phyloP scores from a whole-genome alignment of 2,797 vertebrate species.

The Myotis myotis region DNA sequence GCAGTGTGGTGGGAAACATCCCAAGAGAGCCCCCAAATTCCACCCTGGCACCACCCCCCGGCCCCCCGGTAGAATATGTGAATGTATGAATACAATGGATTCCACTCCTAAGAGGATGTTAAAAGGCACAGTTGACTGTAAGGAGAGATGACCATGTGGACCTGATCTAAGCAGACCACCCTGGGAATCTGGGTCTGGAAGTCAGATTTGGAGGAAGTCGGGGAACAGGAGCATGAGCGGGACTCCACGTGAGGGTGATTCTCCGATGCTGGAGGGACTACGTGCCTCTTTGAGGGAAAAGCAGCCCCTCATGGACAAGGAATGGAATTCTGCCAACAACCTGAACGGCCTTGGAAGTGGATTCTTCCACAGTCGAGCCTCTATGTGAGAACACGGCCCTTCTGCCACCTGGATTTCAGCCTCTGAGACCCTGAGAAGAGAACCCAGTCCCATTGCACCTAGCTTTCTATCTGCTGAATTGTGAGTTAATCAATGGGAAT shows the following conservation, averaged over 20 bases:
- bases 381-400: not conserved
- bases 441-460: rapidly evolving
- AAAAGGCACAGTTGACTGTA: too few species aligned
- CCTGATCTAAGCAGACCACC: not conserved
- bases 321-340: not conserved
- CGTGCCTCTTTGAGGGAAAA: rapidly evolving
- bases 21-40: not conserved
- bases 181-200: not conserved
- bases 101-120: too few species aligned
- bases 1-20: rapidly evolving
- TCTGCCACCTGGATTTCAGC: not conserved
- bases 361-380: not conserved
- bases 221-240: rapidly evolving
- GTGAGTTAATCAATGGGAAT: not conserved
- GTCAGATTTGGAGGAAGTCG: not conserved
- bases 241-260: rapidly evolving
- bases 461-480: rapidly evolving
- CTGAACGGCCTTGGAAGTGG: rapidly evolving
- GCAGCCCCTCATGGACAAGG: not conserved
- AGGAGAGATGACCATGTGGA: not conserved
- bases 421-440: not conserved
- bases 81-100: not conserved
- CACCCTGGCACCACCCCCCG: too few species aligned
- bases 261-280: rapidly evolving
- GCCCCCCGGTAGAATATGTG: rapidly evolving